phyloP scores from a whole-genome alignment of 2,797 vertebrate species.

The Tragopan temminckii region DNA sequence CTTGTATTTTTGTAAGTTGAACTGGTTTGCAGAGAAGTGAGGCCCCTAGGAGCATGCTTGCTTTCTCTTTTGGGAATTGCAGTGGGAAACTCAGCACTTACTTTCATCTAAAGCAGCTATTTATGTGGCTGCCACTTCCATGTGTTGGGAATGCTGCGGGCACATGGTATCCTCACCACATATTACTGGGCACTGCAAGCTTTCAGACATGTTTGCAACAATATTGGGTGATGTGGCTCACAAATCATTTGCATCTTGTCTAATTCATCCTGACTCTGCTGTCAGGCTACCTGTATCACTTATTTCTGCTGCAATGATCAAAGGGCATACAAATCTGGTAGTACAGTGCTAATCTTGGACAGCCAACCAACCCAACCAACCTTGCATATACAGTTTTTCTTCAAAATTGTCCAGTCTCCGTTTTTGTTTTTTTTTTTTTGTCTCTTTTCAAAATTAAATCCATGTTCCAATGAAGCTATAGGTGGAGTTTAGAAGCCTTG shows the following conservation, averaged over 20 bases:
- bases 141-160: neutral
- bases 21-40: neutral
- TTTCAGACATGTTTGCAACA: neutral
- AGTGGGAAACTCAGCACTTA: neutral
- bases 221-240: fast-evolving
- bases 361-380: neutral
- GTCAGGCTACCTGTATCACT: fast-evolving
- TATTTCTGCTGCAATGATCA: fast-evolving
- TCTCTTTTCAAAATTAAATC: neutral
- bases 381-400: fast-evolving
- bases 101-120: neutral
- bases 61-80: neutral
- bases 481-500: neutral
- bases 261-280: neutral
- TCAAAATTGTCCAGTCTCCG: neutral
- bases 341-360: fast-evolving
- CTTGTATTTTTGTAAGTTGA: neutral
- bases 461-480: neutral
- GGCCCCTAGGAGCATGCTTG: neutral
- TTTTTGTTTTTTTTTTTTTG: neutral
- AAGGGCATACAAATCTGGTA: neutral
- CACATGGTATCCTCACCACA: too few relatives aligned
- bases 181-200: neutral
- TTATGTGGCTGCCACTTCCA: neutral
- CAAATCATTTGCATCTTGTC: neutral